Conservation (phyloP, 1,140 invertebrate genomes). For the Drosophila rufa region DNA sequence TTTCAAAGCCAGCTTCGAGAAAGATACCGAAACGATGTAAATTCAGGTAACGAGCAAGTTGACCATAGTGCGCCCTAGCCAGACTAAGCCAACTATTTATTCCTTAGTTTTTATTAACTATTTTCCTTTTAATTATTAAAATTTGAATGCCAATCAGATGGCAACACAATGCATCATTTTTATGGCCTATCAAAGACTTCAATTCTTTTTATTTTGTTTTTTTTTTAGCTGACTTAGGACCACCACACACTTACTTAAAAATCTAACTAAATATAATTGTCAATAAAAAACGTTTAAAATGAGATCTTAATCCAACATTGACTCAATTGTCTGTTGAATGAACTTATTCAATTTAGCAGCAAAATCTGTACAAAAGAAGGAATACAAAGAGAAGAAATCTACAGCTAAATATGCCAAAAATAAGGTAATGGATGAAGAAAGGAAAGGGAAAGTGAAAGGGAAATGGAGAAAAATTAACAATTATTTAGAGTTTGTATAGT, state of each 20-base stretch:
- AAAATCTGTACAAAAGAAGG: conserved; percentile 68
- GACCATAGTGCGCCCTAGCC: conserved; percentile 66
- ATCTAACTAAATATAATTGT: conserved; percentile 34
- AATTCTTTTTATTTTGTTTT: conserved; percentile 23
- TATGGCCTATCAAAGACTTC: conserved; percentile 33
- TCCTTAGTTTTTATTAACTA: conserved; percentile 24
- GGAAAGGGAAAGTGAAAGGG: conserved; percentile 14
- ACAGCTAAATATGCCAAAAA: conserved; percentile 84
- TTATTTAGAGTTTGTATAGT: conserved; percentile 81
- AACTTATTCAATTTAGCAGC: conserved; percentile 63
- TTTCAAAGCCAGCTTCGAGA: conserved; percentile 55
- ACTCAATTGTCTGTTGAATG: conserved; percentile 59
- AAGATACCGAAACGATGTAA: conserved; percentile 31
- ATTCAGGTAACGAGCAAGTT: conserved; percentile 41
- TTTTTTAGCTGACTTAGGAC: conserved; percentile 17
- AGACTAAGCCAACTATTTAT: conserved; percentile 51
- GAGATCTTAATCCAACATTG: conserved; percentile 47
- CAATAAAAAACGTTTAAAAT: conserved; percentile 29
- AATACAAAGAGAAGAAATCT: conserved; percentile 54
- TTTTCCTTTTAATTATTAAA: conserved; percentile 34
- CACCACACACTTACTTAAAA: conserved; percentile 30
- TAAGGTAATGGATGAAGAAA: conserved; percentile 35
- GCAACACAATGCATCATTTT: conserved; percentile 49
- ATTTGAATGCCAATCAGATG: conserved; percentile 43
- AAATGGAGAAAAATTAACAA: conserved; percentile 60